Evolutionary conservation across 2,888 invertebrate species (phyloP), one percentile per base, ranked within the genome.

Genomic region (Perizoma affinitatum): DNA sequence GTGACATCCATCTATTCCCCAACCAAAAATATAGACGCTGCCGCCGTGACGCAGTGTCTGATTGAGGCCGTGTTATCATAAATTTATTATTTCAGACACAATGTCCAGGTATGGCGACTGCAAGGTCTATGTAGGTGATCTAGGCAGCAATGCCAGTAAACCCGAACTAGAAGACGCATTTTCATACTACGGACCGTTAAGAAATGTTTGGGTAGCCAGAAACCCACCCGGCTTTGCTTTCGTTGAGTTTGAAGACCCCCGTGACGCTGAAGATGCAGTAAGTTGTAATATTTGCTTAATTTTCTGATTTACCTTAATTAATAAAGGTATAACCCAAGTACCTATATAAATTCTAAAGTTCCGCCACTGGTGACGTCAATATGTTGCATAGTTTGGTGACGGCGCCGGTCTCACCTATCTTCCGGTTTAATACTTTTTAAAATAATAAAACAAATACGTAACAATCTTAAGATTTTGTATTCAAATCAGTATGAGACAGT

Each of bases 181-280:
- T 89, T 95, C 96, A 62, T 96, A 97, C 76, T 98, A 98, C 81
- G 98, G 98, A 8, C 96, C 97, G 0, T 90, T 98, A 73, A 94
- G 97, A 76, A 98, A 97, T 90, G 98, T 98, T 48, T 99, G 98
- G 98, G 98, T 99, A n/a, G 98, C 98, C 0, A 94, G 98, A 72
- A 98, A 98, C 86, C 98, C 97, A 9, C 98, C 98, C 60, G 98
- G 98, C 54, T 98, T 98, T 88, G 98, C 98, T 6, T 98, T 98
- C 88, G 97, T 98, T 2, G 98, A 98, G 84, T 98, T 97, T 83
- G 98, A 98, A 89, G 98, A 98, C 86, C 94, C 96, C 5, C 93
- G 97, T 67, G 98, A 98, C 86, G 98, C 98, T 7, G 97, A 97
- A 78, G 98, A 98, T 87, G 97, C 98, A 35, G 97, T 98, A 63